Evolutionary conservation across 2,113 vertebrate genomes (phyloP).

Genomic region (Calidris pygmaea): DNA sequence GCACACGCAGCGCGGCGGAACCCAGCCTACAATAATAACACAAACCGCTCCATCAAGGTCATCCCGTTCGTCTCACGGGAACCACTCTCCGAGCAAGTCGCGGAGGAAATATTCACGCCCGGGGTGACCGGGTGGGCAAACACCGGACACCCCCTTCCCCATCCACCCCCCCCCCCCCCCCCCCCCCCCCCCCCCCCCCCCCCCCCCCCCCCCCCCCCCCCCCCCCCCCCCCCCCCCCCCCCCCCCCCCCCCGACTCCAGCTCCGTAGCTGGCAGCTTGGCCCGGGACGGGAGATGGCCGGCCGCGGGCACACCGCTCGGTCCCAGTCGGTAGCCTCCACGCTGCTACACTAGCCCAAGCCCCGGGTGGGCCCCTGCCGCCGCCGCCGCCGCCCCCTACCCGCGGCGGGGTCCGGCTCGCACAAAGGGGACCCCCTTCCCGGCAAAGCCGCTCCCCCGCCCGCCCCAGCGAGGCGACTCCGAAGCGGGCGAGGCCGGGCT

Average conservation of each 20-base stretch:
- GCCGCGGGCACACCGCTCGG: background rate
- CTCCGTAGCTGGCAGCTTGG: fast-evolving
- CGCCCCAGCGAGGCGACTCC: background rate
- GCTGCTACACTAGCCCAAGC: fast-evolving
- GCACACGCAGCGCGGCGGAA: background rate
- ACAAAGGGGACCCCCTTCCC: background rate
- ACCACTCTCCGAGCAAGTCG: background rate
- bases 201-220: background rate
- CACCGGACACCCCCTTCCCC: no score
- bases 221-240: no score
- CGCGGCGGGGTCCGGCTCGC: background rate
- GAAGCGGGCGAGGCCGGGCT: background rate
- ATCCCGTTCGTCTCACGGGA: background rate
- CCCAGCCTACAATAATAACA: background rate
- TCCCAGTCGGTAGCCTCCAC: fast-evolving
- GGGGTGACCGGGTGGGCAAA: background rate
- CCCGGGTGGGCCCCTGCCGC: background rate
- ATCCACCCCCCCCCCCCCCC: background rate
- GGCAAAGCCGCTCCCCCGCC: fast-evolving
- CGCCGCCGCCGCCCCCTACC: background rate
- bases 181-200: background rate
- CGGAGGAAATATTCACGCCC: fast-evolving
- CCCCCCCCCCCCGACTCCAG: fast-evolving
- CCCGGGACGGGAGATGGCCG: background rate
- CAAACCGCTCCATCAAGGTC: conserved; percentile 10